Conservation (phyloP, 2,113 vertebrate genomes). For the Catharus bicknelli region DNA sequence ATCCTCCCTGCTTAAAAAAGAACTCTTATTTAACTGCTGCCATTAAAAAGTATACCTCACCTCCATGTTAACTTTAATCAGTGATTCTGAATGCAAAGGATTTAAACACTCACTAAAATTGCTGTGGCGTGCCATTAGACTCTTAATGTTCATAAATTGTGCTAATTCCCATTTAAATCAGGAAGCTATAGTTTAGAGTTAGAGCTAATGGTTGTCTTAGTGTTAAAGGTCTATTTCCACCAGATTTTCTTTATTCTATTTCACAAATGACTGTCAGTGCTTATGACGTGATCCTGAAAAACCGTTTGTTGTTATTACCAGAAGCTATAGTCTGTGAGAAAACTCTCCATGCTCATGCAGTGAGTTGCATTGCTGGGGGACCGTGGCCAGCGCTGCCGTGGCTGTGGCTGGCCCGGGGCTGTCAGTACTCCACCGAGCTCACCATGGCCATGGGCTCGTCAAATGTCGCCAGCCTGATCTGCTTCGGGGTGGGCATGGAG, state of each 20-base stretch:
- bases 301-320: neutral
- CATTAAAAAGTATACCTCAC: constrained; percentile 44
- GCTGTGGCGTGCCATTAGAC: constrained; percentile 40
- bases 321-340: constrained; percentile 25
- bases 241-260: constrained; percentile 22
- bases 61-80: neutral
- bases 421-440: constrained; percentile 79
- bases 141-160: constrained; percentile 31
- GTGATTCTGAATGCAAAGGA: constrained; percentile 35
- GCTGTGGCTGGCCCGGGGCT: neutral
- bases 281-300: constrained; percentile 46
- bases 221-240: constrained; percentile 42
- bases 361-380: neutral
- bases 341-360: constrained; percentile 72
- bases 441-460: constrained; percentile 79
- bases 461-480: constrained; percentile 76
- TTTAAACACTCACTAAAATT: constrained; percentile 41
- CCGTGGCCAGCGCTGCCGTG: neutral
- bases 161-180: constrained; percentile 12
- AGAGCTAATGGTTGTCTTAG: constrained; percentile 44
- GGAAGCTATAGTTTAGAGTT: constrained; percentile 45
- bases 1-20: constrained; percentile 12
- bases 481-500: constrained; percentile 75
- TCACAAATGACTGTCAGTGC: constrained; percentile 41
- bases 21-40: constrained; percentile 22